phyloP scores from a whole-genome alignment of 2,888 invertebrate genomes.

The Argynnis bischoffii region DNA sequence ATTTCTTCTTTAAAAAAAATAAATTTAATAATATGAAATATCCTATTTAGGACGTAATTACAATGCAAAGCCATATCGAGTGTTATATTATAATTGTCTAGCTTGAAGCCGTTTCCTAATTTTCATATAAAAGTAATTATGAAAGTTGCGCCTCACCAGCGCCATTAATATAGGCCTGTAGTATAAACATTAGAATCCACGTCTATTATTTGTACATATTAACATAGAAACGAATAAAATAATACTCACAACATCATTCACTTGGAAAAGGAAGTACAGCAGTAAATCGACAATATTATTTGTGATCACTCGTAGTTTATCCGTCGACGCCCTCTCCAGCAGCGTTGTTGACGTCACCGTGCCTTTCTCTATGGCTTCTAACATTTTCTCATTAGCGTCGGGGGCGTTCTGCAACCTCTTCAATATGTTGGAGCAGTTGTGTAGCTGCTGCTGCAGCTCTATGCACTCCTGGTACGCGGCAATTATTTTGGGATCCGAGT shows the following conservation, averaged over 20 bases:
- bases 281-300: slow-evolving; percentile 92
- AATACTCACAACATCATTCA: slow-evolving; percentile 65
- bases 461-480: slow-evolving; percentile 88
- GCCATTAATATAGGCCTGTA: too few relatives aligned
- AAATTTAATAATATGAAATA: too few relatives aligned
- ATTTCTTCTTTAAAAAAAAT: too few relatives aligned
- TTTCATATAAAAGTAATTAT: too few relatives aligned
- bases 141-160: too few relatives aligned
- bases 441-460: slow-evolving; percentile 93
- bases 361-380: slow-evolving; percentile 61
- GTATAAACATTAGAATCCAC: too few relatives aligned
- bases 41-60: too few relatives aligned
- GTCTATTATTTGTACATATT: too few relatives aligned
- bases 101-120: too few relatives aligned
- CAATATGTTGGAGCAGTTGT: slow-evolving; percentile 90
- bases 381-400: slow-evolving; percentile 60
- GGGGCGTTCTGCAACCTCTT: slow-evolving; percentile 85
- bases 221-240: background rate
- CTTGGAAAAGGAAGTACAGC: slow-evolving; percentile 85
- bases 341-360: slow-evolving; percentile 66
- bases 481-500: slow-evolving; percentile 80
- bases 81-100: too few relatives aligned
- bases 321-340: slow-evolving; percentile 86
- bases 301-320: slow-evolving; percentile 91
- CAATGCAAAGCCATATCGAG: background rate